Evolutionary conservation across 2,888 invertebrate species (phyloP).

Genomic region (Acrobeloides nanus): DNA sequence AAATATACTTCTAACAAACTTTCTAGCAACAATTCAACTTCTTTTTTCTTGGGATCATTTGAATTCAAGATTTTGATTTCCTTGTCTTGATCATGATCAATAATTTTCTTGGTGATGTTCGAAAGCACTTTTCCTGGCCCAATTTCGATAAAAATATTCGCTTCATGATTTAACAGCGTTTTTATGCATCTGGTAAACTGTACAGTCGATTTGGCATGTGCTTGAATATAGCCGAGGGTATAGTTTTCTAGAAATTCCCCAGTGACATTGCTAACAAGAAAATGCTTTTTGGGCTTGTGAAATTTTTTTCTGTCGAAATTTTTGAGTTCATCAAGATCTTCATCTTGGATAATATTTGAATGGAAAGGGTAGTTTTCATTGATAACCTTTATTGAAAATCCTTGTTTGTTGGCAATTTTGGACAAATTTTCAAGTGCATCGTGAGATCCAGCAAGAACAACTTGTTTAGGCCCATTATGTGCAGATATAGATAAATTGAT

Average conservation of each 20-base stretch:
- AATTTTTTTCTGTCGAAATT: conserved; percentile 17
- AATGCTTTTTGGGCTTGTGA: conserved; percentile 9
- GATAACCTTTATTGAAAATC: conserved; percentile 24
- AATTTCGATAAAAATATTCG: conserved; percentile 32
- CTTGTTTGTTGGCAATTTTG: background rate
- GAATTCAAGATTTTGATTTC: background rate
- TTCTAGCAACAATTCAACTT: background rate
- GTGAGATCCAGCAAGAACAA: conserved; percentile 30
- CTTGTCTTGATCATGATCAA: no score
- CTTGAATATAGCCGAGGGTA: conserved; percentile 24
- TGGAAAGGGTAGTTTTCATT: conserved; percentile 41
- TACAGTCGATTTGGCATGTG: conserved; percentile 11
- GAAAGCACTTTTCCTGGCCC: conserved; percentile 30
- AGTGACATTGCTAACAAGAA: conserved; percentile 33
- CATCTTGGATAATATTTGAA: conserved; percentile 29
- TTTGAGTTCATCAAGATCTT: conserved; percentile 24
- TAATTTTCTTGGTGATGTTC: conserved; percentile 27
- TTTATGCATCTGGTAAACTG: conserved; percentile 8
- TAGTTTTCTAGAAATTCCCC: conserved; percentile 25
- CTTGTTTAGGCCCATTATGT: conserved; percentile 33
- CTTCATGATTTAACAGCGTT: conserved; percentile 14
- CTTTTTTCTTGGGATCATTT: background rate
- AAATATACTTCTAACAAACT: no score
- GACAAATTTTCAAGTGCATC: conserved; percentile 14
- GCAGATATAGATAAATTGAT: conserved; percentile 20